Base-by-base conservation (phyloP, 2,113 vertebrate species). In the Epinephelus fuscoguttatus region DNA sequence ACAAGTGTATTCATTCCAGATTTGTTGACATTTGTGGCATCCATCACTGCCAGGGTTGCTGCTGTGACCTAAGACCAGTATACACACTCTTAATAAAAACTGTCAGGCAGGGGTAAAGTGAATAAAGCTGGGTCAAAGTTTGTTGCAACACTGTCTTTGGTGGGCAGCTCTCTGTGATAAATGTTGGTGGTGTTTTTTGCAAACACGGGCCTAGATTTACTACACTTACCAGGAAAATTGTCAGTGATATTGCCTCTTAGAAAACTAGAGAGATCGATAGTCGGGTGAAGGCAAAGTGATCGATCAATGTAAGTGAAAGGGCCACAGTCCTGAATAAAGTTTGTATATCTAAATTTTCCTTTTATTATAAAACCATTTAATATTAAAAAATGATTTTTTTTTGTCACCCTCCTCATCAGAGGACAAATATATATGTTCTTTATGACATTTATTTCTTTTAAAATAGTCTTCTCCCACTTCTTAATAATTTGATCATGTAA, bases 41-140 rank as follows among this genome's bases (percentile, higher is more conserved):
- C 72, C 55, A 59, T 84, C 81, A 81, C 13, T 70, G 73, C 45
- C 68, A 33, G 40, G 8, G 6, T 14, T 19, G 42, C 25, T 42
- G 80, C 69, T 78, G 30, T 30, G 80, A 69, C 76, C 72, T 42
- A 1, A 70, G 56, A 80, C 53, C 73, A 78, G 73, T 78, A 78
- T 53, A 63, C 47, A 67, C 27, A 49, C 70, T 74, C 81, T 64
- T 50, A 56, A 71, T 80, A 47, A 30, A 52, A 73, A 70, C 76
- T 72, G 63, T 70, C 87, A 61, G 25, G 6, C 33, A 14, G 42
- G 66, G n/a, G n/a, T 23, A 71, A 55, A 55, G 59, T 9, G 19
- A 67, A 47, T 30, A 27, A 73, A 74, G 42, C 47, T 57, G 53
- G 42, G 42, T 45, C 42, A 45, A 45, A 45, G 42, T 45, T 45